These are phyloP conservation scores for Eretmochelys imbricata DNA, from an alignment of 2,113 vertebrate genomes.

Conservation along the genomic window DNA sequence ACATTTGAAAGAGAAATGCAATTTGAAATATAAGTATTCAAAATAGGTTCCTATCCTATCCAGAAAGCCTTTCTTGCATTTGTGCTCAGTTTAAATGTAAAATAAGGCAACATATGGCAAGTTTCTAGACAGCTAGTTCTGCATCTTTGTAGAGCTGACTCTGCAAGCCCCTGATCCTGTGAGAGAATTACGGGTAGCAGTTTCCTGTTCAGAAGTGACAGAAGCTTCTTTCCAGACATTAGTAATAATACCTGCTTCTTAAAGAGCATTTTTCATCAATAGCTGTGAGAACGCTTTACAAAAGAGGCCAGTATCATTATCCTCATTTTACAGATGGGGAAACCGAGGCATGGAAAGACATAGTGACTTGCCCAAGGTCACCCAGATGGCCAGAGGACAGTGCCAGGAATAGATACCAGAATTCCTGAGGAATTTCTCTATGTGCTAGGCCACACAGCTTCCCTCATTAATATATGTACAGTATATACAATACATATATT, in stretches of 20 bases:
- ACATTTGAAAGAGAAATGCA: background rate
- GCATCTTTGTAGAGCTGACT: background rate
- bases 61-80: background rate
- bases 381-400: background rate
- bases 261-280: background rate
- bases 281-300: background rate
- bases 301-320: background rate
- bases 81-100: background rate
- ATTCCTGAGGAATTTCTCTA: background rate
- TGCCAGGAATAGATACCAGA: background rate
- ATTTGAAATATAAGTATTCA: background rate
- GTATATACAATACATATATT: background rate
- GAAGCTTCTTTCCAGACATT: background rate
- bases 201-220: background rate
- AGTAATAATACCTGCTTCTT: background rate
- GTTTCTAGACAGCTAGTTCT: background rate
- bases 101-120: background rate
- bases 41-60: background rate
- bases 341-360: background rate
- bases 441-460: background rate
- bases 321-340: background rate
- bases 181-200: background rate
- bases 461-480: background rate
- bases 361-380: background rate
- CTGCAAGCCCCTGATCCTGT: background rate